These are phyloP conservation scores for Mormyrus proboscirostris DNA, from an alignment of 2,797 vertebrate species.

Conservation along the genomic window DNA sequence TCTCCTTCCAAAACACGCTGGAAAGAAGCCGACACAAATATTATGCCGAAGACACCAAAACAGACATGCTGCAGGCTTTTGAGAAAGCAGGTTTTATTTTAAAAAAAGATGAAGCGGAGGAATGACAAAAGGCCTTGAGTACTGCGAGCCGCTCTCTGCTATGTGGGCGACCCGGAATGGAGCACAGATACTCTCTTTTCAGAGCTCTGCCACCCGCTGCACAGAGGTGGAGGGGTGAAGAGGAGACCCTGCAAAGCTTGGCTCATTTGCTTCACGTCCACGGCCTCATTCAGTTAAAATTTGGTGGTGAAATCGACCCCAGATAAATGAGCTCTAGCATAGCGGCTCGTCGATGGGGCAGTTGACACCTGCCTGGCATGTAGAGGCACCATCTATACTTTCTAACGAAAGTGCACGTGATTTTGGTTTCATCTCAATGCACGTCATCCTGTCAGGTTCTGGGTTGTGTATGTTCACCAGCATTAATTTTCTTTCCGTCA, in stretches of 20 bases:
- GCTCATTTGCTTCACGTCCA: neutral
- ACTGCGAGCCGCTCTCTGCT: constrained; percentile 45
- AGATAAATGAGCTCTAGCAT: neutral
- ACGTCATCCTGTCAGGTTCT: neutral
- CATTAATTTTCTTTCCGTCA: neutral
- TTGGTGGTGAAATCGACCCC: neutral
- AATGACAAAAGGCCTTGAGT: constrained; percentile 53
- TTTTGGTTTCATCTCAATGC: neutral
- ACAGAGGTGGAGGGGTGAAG: neutral
- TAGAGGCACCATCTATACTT: neutral
- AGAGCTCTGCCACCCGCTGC: constrained; percentile 15
- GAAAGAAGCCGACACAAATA: constrained; percentile 14
- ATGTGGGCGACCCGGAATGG: constrained; percentile 54
- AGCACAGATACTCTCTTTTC: constrained; percentile 54
- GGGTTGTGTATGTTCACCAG: neutral
- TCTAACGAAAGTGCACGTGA: neutral
- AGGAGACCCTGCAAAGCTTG: neutral
- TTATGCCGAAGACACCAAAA: constrained; percentile 53
- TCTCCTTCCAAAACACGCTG: neutral
- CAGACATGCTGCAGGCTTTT: constrained; percentile 43
- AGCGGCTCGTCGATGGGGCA: neutral
- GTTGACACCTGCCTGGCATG: neutral
- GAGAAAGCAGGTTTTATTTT: constrained; percentile 14
- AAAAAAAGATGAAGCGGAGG: constrained; percentile 25
- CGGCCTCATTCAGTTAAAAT: neutral